Evolutionary conservation across 2,113 vertebrate genomes (phyloP), one percentile per base, ranked within the genome.

Genomic region (Ascaphus truei): DNA sequence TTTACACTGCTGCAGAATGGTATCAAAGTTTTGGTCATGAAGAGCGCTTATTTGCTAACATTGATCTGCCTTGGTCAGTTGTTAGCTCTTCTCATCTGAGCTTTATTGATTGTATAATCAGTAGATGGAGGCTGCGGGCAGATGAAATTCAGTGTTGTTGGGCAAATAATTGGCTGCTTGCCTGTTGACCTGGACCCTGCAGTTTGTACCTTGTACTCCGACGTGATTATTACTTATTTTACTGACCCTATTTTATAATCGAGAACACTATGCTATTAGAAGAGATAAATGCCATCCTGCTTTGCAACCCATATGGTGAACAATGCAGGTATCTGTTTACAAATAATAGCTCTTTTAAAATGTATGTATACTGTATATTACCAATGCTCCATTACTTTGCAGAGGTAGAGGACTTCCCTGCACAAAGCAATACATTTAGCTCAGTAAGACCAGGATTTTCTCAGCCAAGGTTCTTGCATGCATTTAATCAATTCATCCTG

Each of bases 31-130:
- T 93, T 91, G 94, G 92, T 90, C 90, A 86, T 90, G 93, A 96
- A 93, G 94, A 93, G 94, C 89, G 89, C 93, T 96, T 98, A 98
- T 99, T 99, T 96, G 93, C 89, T 82, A 81, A 89, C 94, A 98
- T 98, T 94, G 96, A 99, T 99, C 95, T 90, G 91, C 89, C 91
- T 92, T 74, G 93, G 95, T 95, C 95, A 96, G 95, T 98, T 94
- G 95, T 93, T 92, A 94, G 94, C 93, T 96, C 93, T 92, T 93
- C 95, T 98, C 95, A 96, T 96, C 94, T 92, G 91, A 91, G 88
- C 87, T 85, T 89, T 97, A 99, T 98, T 93, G 96, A 98, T 93
- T 89, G 91, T 92, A 93, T 99, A 97, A 98, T 99, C 96, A 98
- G 95, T 87, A 91, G 90, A 93, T 91, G 87, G 89, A 86, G 86